phyloP scores from a whole-genome alignment of 2,797 vertebrate species.

The Gastrophryne carolinensis region DNA sequence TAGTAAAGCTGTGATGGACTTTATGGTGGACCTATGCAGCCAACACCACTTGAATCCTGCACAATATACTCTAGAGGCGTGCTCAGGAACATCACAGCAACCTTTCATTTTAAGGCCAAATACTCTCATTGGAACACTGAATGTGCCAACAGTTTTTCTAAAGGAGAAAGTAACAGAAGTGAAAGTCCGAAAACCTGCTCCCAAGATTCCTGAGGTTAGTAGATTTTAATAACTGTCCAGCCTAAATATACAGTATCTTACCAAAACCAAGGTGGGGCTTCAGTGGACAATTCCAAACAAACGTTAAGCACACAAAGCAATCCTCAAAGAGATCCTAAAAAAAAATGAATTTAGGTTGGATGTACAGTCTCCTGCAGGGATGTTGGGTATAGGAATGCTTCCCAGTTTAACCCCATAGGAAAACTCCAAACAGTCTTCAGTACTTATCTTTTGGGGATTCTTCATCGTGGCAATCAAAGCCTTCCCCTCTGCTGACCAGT shows the following conservation, averaged over 20 bases:
- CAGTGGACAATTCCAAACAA: neutral
- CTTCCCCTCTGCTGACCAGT: too few species aligned
- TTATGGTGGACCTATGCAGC: constrained; percentile 90
- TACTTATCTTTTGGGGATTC: too few species aligned
- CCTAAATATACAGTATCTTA: too few species aligned
- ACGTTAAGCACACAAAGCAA: too few species aligned
- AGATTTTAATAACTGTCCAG: neutral
- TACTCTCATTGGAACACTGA: constrained; percentile 84
- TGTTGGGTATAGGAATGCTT: too few species aligned
- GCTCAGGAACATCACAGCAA: constrained; percentile 72
- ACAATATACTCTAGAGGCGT: constrained; percentile 85
- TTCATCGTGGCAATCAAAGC: too few species aligned
- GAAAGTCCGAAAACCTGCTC: constrained; percentile 73
- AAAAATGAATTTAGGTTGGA: too few species aligned
- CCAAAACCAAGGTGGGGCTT: too few species aligned
- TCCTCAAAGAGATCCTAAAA: too few species aligned
- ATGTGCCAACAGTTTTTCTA: constrained; percentile 80
- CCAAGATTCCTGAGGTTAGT: constrained; percentile 87
- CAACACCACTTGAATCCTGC: constrained; percentile 88
- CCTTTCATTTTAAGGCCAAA: constrained; percentile 90
- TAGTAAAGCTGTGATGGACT: constrained; percentile 96
- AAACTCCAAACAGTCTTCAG: too few species aligned
- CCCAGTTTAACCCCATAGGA: too few species aligned
- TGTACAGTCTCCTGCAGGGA: too few species aligned
- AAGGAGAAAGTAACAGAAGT: constrained; percentile 85